Evolutionary conservation across 2,888 invertebrate species (phyloP), one percentile per base, ranked within the genome.

Genomic region (Oscheius sp.): DNA sequence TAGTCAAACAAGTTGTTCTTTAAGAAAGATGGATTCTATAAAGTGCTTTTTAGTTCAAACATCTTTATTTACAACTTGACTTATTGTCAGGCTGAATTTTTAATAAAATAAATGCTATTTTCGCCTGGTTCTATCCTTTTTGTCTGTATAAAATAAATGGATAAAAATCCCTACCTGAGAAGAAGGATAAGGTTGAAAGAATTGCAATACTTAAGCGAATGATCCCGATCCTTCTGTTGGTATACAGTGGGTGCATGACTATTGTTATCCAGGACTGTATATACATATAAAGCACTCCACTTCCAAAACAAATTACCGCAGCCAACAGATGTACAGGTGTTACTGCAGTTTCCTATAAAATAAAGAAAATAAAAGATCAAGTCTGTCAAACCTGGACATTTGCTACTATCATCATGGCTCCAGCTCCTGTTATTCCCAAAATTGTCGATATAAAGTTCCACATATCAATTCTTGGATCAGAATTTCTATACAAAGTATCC

Each of bases 321-420:
- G 81, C 81, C 3, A 71, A 65, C 64, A 84, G 70, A 58, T 86
- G 86, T 12, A 86, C 72, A 2, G 68, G 39, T 17, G 82, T 74
- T n/a, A 84, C 78, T 1, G 84, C 85, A 5, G 86, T 81, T 53
- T 84, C 86, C 78, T 86, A 73, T n/a, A 71, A 64, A 37, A 42
- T 39, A 39, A 53, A 53, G 12, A 15, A 31, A 53, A 37, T 57
- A 20, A n/a, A n/a, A 58, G 12, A 33, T 2, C 17, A 29, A 37
- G 25, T 31, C n/a, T n/a, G n/a, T n/a, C n/a, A n/a, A n/a, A 81
- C 82, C 75, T 82, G 82, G 61, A 86, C 84, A 68, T 86, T 86
- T 10, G 86, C 86, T 0, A 86, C 84, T 10, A 86, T 42, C 55
- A 81, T 78, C 82, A 86, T 82, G 10, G 81, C 85, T 10, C 78